Evolutionary conservation across 2,113 vertebrate genomes (phyloP).

Genomic region (Noturus placidus): DNA sequence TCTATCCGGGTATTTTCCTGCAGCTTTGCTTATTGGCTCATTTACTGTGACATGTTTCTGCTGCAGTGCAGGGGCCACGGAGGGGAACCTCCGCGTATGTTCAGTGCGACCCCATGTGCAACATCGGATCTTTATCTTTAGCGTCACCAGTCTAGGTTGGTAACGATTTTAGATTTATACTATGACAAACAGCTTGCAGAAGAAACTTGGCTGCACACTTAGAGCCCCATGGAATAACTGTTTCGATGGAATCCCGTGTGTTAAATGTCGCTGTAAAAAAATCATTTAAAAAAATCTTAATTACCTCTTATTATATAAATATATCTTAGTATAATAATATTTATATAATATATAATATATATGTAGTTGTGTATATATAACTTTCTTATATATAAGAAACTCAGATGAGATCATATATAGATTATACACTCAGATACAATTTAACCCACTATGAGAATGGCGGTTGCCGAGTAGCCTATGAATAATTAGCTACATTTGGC

Average conservation of each 20-base stretch:
- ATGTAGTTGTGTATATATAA: neutral
- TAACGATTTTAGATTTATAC: neutral
- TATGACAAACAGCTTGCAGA: neutral
- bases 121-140: neutral
- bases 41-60: neutral
- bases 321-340: too few species aligned
- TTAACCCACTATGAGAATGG: neutral
- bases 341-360: neutral
- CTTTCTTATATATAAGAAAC: too few species aligned
- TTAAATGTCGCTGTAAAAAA: neutral
- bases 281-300: neutral
- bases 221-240: neutral
- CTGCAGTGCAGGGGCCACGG: slow-evolving; percentile 9
- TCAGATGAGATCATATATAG: neutral
- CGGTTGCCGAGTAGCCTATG: neutral
- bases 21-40: neutral
- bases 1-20: slow-evolving; percentile 15
- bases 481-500: too few species aligned
- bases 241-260: too few species aligned
- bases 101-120: neutral
- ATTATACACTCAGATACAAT: neutral
- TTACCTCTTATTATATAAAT: neutral
- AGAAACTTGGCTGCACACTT: neutral
- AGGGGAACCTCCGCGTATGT: neutral
- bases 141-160: neutral